Evolutionary conservation across 2,113 vertebrate genomes (phyloP).

Genomic region (Nasalis larvatus): DNA sequence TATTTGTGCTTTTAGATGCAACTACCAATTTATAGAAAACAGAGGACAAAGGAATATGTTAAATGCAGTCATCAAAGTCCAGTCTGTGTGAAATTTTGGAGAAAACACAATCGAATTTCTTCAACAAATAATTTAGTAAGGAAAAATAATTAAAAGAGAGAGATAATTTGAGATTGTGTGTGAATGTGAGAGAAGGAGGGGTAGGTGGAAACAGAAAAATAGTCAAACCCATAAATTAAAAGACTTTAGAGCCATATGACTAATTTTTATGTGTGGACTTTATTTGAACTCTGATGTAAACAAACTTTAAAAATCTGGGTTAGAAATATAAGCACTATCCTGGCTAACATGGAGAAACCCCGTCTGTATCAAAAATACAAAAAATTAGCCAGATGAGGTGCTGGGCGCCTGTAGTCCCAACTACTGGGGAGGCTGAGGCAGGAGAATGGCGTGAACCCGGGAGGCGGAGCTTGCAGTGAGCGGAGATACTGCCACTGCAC

Average conservation of each 20-base stretch:
- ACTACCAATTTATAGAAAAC: background rate
- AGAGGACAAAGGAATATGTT: background rate
- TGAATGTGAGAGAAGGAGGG: background rate
- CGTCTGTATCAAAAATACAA: too few relatives aligned
- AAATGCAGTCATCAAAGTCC: background rate
- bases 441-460: too few relatives aligned
- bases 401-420: too few relatives aligned
- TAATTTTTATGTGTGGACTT: background rate
- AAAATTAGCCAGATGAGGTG: too few relatives aligned
- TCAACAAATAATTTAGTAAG: background rate
- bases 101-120: background rate
- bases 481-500: too few relatives aligned
- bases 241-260: background rate
- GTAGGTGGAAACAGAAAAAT: background rate
- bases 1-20: background rate
- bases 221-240: background rate
- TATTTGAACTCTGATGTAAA: slow-evolving; percentile 6
- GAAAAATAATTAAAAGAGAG: background rate
- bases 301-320: background rate
- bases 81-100: background rate
- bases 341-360: too few relatives aligned
- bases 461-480: too few relatives aligned
- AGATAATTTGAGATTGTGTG: background rate
- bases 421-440: too few relatives aligned
- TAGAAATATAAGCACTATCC: background rate